Evolutionary conservation across 1,140 invertebrate species (phyloP), one percentile per base, ranked within the genome.

Genomic region (Acromyrmex charruanus): DNA sequence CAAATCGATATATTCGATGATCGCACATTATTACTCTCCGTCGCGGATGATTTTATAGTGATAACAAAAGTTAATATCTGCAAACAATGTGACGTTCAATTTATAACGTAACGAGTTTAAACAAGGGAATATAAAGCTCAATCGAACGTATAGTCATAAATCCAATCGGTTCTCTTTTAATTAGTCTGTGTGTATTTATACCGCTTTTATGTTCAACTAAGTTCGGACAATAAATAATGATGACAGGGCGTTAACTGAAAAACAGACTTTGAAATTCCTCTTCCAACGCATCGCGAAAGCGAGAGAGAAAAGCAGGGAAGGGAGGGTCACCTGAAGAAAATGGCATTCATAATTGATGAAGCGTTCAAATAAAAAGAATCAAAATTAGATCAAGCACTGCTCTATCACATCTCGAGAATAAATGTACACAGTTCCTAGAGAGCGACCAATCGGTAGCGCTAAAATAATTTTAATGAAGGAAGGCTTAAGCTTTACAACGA

Each of bases 331-430:
- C 68, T 72, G 18, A 7, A 82, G 68, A 74, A 66, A 82, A 74
- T 49, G 44, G 21, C 63, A 84, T 87, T 89, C 85, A 89, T 89
- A 90, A 90, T 90, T 87, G 71, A 89, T 58, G 44, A 53, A 59
- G 14, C 44, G 55, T 31, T 63, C 31, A 31, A 89, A 72, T 84
- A 79, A 87, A 89, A 89, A 89, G 77, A 59, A 44, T 28, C 25
- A 55, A 89, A 90, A 90, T 82, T 84, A 58, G 88, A 85, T 87
- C 85, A 55, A 87, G 71, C 75, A 9, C 12, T 18, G 28, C 77
- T 89, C 51, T 69, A 35, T 75, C 58, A 6, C 12, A 59, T 87
- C 49, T 12, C 39, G 89, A 58, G 53, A 75, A 61, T 81, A 81
- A 82, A 71, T 59, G 81, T 87, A 49, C 21, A 71, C 28, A 59